Conservation (phyloP, 2,888 invertebrate genomes). For the Gastracanthus pulcherrimus region DNA sequence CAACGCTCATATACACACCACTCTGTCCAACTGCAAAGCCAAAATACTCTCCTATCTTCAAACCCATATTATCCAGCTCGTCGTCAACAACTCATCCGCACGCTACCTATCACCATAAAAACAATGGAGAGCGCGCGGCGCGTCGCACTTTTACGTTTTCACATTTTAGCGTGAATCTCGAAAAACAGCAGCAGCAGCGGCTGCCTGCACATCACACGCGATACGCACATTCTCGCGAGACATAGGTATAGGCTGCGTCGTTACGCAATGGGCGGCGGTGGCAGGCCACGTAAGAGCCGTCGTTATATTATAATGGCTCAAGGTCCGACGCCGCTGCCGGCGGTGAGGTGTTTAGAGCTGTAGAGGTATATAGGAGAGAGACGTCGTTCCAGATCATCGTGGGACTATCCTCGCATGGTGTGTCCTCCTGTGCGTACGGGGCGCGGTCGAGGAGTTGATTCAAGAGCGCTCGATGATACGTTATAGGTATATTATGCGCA, state of each 20-base stretch:
- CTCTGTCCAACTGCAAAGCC: no score
- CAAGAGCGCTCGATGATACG: no score
- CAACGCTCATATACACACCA: no score
- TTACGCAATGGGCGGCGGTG: slow-evolving; percentile 60
- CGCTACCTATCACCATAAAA: background rate
- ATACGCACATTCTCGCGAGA: background rate
- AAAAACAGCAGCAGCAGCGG: no score
- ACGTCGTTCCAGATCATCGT: slow-evolving; percentile 72
- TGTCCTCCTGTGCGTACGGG: slow-evolving; percentile 64
- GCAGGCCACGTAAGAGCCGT: slow-evolving; percentile 61
- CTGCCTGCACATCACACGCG: background rate
- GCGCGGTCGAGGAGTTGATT: slow-evolving; percentile 69
- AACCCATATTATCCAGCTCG: no score
- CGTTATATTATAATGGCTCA: slow-evolving; percentile 65
- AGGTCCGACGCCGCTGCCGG: slow-evolving; percentile 63
- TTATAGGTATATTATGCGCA: no score
- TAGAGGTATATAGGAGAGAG: background rate
- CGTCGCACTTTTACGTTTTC: slow-evolving; percentile 14
- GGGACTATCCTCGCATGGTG: slow-evolving; percentile 67
- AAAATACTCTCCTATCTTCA: no score
- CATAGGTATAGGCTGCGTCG: background rate
- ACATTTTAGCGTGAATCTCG: slow-evolving; percentile 48
- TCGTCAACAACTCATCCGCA: no score
- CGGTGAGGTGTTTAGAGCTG: no score
- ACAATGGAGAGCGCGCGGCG: background rate